Percentiles rank a stretch among this genome's conserved stretches.
phyloP scores from a whole-genome alignment of 2,888 invertebrate species.

The Pristionchus maxplancki region DNA sequence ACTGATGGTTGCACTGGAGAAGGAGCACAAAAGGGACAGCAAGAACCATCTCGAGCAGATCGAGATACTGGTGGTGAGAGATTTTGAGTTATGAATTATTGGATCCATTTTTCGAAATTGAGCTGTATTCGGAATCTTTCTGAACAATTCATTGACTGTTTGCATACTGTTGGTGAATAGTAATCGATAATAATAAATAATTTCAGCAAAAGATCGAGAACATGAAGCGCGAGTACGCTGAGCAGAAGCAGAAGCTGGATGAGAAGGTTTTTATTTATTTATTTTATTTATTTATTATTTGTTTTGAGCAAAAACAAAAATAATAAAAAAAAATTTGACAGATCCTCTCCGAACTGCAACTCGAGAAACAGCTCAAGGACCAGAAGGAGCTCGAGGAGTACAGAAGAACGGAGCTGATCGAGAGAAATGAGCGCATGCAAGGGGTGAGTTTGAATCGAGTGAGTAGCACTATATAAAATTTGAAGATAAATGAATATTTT shows the following conservation, averaged over 20 bases:
- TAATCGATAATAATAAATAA: no score
- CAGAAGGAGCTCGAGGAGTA: conserved; percentile 45
- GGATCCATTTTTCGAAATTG: no score
- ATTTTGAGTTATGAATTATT: neutral
- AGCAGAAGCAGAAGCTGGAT: conserved; percentile 29
- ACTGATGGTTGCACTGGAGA: conserved; percentile 21
- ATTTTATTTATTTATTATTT: neutral
- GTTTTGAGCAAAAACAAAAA: neutral
- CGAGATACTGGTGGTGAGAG: conserved; percentile 21
- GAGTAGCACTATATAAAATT: neutral
- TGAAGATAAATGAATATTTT: neutral
- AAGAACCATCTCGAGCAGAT: conserved; percentile 43
- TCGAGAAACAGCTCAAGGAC: conserved; percentile 29
- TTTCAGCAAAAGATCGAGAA: conserved; percentile 38
- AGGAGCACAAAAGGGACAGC: conserved; percentile 32
- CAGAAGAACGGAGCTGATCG: neutral
- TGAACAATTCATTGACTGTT: no score
- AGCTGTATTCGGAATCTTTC: no score
- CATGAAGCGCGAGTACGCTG: conserved; percentile 21
- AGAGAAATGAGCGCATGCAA: conserved; percentile 8
- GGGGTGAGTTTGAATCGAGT: conserved; percentile 9
- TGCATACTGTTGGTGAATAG: no score
- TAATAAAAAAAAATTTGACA: neutral
- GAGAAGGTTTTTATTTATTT: neutral
- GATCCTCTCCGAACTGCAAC: conserved; percentile 13